Conservation (phyloP, 2,113 vertebrate species). For the Tichodroma muraria region DNA sequence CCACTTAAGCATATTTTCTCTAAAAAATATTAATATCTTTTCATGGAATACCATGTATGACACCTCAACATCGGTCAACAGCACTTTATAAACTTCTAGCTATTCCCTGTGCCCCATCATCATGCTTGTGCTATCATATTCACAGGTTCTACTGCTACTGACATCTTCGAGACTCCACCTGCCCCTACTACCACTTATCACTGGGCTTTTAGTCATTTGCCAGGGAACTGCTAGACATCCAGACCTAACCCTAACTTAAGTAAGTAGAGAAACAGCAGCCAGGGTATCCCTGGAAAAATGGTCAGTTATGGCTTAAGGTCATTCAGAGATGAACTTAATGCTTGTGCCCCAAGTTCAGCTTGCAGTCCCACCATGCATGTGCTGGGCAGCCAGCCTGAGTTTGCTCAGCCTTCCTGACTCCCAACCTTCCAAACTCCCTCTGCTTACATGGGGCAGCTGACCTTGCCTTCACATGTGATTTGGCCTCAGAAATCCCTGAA, state of each 20-base stretch:
- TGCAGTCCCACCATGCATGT: accelerated
- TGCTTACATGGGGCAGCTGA: neutral
- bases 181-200: neutral
- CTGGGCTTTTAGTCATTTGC: neutral
- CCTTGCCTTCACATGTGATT: neutral
- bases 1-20: neutral
- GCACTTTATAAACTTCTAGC: neutral
- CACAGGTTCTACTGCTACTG: neutral
- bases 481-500: neutral
- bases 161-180: neutral
- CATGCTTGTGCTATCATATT: neutral
- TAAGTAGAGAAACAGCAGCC: neutral
- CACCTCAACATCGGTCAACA: neutral
- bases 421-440: neutral
- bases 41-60: neutral
- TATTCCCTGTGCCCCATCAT: neutral
- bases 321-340: neutral
- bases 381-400: neutral
- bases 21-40: neutral
- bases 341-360: neutral
- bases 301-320: neutral
- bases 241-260: neutral
- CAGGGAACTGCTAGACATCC: neutral
- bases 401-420: neutral
- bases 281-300: neutral